A percentile compares a stretch with the other conserved stretches of the same genome.
These are phyloP conservation scores for Bombus affinis DNA, from an alignment of 1,140 invertebrate genomes.

Conservation along the genomic window DNA sequence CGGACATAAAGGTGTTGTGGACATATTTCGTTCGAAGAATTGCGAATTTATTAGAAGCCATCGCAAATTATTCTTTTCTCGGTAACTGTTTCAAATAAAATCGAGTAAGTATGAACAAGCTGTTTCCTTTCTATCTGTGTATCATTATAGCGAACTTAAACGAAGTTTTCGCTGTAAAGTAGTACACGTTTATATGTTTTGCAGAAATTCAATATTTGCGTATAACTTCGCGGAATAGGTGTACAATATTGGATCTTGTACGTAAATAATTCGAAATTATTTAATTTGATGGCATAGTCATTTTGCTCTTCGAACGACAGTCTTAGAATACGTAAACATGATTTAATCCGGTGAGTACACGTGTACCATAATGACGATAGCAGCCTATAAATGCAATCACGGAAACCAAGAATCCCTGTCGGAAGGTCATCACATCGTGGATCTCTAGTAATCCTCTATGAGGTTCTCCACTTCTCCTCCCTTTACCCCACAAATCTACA, in stretches of 20 bases:
- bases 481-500: background rate
- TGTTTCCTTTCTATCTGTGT: background rate
- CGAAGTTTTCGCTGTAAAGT: background rate
- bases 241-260: background rate
- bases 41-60: background rate
- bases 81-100: conserved; percentile 10
- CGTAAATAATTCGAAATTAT: background rate
- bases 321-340: background rate
- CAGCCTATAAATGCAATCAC: conserved; percentile 2
- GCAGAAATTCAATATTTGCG: background rate
- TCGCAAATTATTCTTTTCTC: background rate
- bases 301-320: background rate
- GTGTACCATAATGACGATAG: background rate
- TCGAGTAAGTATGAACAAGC: background rate
- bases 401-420: conserved; percentile 54
- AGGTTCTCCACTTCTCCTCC: conserved; percentile 3
- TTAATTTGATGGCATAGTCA: background rate
- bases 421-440: conserved; percentile 52
- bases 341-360: background rate
- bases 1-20: background rate
- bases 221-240: background rate
- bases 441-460: conserved; percentile 38
- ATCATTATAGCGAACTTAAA: too few species aligned
- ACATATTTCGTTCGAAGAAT: background rate
- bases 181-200: background rate